A percentile compares a stretch with the other conserved stretches of the same genome.
Conservation (phyloP, 2,888 invertebrate species). For the Brassicogethes aeneus region DNA sequence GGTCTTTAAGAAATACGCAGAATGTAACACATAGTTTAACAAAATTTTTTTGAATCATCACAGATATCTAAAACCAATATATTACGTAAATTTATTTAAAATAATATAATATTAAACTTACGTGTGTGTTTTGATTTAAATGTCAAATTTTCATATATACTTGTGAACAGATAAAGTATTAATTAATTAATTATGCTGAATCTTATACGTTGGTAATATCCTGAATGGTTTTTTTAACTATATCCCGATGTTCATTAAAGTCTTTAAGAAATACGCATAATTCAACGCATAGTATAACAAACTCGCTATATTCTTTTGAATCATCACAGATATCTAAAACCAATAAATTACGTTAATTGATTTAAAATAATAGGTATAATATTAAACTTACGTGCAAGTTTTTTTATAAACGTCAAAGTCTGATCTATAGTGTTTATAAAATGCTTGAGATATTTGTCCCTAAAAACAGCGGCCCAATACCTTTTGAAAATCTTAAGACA, state of each 20-base stretch:
- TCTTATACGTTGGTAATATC: conserved; percentile 18
- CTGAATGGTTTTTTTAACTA: conserved; percentile 17
- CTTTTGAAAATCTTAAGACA: conserved; percentile 48
- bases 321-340: conserved; percentile 24
- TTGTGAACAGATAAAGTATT: no score
- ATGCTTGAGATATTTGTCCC: conserved; percentile 35
- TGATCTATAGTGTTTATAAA: conserved; percentile 27
- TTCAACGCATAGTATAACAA: conserved; percentile 20
- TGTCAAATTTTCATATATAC: conserved; percentile 24
- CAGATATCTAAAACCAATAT: conserved; percentile 21
- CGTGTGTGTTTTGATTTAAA: conserved; percentile 20
- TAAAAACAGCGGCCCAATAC: conserved; percentile 54
- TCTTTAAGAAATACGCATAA: conserved; percentile 27
- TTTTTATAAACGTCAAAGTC: conserved; percentile 20
- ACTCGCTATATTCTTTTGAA: conserved; percentile 19
- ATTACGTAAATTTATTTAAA: conserved; percentile 3
- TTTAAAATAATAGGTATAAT: neutral
- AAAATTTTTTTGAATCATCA: conserved; percentile 22
- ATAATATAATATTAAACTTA: conserved; percentile 13
- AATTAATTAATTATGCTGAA: no score
- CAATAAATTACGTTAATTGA: conserved; percentile 9
- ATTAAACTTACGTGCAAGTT: conserved; percentile 19
- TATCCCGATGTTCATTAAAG: conserved; percentile 17
- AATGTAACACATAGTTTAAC: conserved; percentile 20
- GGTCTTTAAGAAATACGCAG: conserved; percentile 26